Base-by-base conservation (phyloP, 2,888 invertebrate genomes). In the Itoplectis maculator region DNA sequence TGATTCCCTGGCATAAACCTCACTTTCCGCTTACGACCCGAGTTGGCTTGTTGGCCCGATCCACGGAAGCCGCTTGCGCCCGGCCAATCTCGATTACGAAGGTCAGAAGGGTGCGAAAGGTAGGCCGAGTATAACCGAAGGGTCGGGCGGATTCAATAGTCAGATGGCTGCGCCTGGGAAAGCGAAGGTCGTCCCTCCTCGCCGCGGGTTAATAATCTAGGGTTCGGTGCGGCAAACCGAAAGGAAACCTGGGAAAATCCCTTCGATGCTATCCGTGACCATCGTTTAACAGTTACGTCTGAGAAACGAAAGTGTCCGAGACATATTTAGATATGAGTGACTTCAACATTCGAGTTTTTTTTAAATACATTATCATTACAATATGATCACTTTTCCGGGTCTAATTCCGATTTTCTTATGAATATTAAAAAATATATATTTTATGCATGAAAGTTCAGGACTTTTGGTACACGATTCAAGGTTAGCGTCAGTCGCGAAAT, bases 41-140 rank as follows among this genome's bases (percentile, higher is more conserved):
- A 66, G 61, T 37, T 51, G 37, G 72, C 72, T 66, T 54, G 59
- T 35, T 70, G 51, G 78, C 51, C 65, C 65, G 59, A 74, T 65
- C 35, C 45, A 45, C 61, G 49, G 35, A 7, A 42, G 72, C 20
- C 63, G 63, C 66, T 78, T 68, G 82, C 51, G 82, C 82, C 72
- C 70, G 80, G 81, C 82, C 85, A 84, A 86, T 85, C 85, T 82
- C 82, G 81, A 86, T 84, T 84, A 81, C 81, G 51, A 81, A 80
- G 82, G 80, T 78, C 80, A 77, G 63, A 83, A 80, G 56, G 76
- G 77, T 73, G 47, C 79, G 40, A 72, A 68, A 75, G 75, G 59
- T 66, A 79, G 65, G 72, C 61, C 70, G 82, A 77, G 68, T 82
- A 72, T 29, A 29, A 29, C 69, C 72, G 70, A 40, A 18, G 54